Evolutionary conservation across 2,113 vertebrate genomes (phyloP), one percentile per base, ranked within the genome.

Genomic region (Rhinichthys klamathensis): DNA sequence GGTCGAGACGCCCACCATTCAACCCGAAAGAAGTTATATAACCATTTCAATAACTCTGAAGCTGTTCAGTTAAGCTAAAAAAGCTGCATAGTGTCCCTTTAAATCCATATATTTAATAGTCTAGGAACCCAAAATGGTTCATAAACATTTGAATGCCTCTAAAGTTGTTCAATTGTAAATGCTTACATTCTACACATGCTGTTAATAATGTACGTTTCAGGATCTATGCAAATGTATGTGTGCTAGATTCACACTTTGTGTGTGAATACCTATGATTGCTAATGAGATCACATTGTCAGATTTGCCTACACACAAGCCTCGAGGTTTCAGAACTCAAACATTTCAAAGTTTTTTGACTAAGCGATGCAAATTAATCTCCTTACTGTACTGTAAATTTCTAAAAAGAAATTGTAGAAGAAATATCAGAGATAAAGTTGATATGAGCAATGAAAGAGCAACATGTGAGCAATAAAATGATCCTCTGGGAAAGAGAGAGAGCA

Each of bases 201-300:
- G 21, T 72, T 21, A 12, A 72, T 72, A 72, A 70, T 70, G 35
- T 41, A 41, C 2, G 10, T 70, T 23, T 12, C 35, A 70, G 35
- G 35, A 9, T 70, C 21, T 41, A 41, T n/a, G 69, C 11, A 72
- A 72, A 72, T 41, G 10, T 21, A 56, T 9, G 54, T 9, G 54
- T 12, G 67, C 67, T 70, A 70, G 32, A 69, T 3, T 15, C 1
- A 18, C 35, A 70, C 0, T 70, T 41, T n/a, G 38, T 38, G 35
- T 41, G 69, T 21, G 4, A 72, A 75, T 75, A 9, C 32, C 25
- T 76, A 54, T 54, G 49, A 76, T 27, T 76, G 11, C 49, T 54
- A 76, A 76, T 76, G 74, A 54, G 49, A 32, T 27, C 74, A 54
- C 27, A 21, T 8, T 76, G 49, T 65, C 44, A n/a, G 58, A 63